Evolutionary conservation across 2,113 vertebrate species (phyloP).

Genomic region (Theropithecus gelada): DNA sequence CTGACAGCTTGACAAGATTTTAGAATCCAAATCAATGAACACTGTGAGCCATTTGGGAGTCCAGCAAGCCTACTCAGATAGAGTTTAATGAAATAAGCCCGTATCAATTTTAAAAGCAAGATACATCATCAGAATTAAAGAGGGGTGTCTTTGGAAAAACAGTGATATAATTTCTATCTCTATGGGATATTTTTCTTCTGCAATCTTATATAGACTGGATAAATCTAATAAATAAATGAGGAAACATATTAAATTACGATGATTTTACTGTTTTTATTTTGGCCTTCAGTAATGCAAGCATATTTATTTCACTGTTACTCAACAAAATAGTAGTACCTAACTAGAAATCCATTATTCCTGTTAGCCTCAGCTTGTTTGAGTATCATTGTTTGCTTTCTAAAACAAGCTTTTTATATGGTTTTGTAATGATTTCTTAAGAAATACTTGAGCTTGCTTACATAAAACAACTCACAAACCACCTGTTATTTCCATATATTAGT

Average conservation of each 20-base stretch:
- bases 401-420: background rate
- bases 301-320: background rate
- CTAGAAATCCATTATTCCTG: conserved; percentile 22
- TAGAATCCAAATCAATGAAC: background rate
- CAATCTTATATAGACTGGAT: background rate
- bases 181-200: background rate
- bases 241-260: background rate
- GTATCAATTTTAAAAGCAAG: conserved; percentile 5
- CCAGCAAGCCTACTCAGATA: background rate
- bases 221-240: conserved; percentile 30
- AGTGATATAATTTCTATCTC: background rate
- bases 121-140: background rate
- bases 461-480: background rate
- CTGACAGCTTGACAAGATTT: background rate
- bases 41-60: background rate
- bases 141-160: background rate
- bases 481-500: background rate
- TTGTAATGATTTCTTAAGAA: conserved; percentile 36
- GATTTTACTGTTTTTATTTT: conserved; percentile 4
- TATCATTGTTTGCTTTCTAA: background rate
- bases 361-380: background rate
- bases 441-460: background rate
- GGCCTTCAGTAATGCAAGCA: background rate
- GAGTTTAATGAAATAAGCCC: background rate
- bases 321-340: background rate